phyloP scores from a whole-genome alignment of 2,888 invertebrate species.

The Chouioia cunea region DNA sequence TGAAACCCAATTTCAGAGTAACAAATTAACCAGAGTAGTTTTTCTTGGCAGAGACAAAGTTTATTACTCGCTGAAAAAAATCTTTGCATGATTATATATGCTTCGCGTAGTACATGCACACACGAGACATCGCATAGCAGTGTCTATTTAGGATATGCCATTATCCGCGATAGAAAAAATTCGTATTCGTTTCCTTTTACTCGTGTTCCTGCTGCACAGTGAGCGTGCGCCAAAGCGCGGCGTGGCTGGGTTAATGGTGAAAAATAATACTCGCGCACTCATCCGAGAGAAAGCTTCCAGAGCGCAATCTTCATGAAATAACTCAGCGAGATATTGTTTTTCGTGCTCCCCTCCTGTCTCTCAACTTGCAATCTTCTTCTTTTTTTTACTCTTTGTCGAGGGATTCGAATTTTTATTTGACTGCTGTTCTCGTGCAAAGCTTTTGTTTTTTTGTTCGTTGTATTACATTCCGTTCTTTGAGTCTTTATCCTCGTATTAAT shows the following conservation, averaged over 20 bases:
- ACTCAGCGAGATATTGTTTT: constrained; percentile 37
- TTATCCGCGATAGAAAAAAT: not conserved
- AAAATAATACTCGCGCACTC: constrained; percentile 30
- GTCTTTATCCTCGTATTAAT: too few species aligned
- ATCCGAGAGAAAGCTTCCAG: constrained; percentile 11
- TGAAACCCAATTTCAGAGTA: not conserved
- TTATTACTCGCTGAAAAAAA: constrained; percentile 8
- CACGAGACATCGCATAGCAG: constrained; percentile 7
- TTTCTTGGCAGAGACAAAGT: not conserved
- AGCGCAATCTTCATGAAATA: constrained; percentile 40
- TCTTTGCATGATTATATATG: constrained; percentile 26
- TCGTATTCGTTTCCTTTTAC: not conserved
- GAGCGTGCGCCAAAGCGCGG: too few species aligned
- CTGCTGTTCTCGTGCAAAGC: not conserved
- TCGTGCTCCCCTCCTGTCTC: not conserved
- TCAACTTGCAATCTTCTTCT: not conserved
- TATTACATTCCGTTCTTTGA: too few species aligned
- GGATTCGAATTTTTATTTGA: constrained; percentile 24
- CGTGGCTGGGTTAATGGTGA: constrained; percentile 20
- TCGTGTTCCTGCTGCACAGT: too few species aligned
- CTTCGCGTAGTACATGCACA: constrained; percentile 15
- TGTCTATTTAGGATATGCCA: constrained; percentile 29
- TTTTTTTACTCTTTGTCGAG: not conserved
- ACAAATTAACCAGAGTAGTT: too few species aligned
- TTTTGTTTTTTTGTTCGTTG: too few species aligned